These are phyloP conservation scores for Dromococcyx pavoninus DNA, from an alignment of 2,797 vertebrate species.

Conservation along the genomic window DNA sequence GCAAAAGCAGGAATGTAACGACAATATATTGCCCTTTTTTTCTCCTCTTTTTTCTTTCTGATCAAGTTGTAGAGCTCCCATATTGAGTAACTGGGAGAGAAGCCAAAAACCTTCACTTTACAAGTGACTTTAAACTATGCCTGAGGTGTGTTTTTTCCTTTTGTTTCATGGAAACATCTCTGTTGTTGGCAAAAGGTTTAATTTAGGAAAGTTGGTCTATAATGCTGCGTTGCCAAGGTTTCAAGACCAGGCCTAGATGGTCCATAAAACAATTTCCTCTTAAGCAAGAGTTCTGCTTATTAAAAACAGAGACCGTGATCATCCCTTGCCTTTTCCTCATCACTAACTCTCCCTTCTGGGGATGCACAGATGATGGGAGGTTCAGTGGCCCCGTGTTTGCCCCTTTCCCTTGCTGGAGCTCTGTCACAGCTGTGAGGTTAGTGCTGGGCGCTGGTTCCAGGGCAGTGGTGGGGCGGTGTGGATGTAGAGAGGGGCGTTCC, in stretches of 20 bases:
- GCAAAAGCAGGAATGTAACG: slow-evolving; percentile 49
- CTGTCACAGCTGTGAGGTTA: neutral
- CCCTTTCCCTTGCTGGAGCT: neutral
- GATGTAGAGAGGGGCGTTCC: neutral
- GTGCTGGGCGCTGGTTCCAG: neutral
- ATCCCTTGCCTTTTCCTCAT: neutral
- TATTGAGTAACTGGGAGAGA: slow-evolving; percentile 65
- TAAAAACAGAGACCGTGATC: neutral
- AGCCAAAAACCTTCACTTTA: slow-evolving; percentile 59
- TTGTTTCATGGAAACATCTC: slow-evolving; percentile 71
- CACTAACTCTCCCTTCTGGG: neutral
- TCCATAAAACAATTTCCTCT: slow-evolving; percentile 56
- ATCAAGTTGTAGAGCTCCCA: slow-evolving; percentile 54
- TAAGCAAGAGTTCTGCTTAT: slow-evolving; percentile 40
- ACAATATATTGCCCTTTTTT: slow-evolving; percentile 11
- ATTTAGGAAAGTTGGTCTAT: slow-evolving; percentile 62
- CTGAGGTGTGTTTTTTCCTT: slow-evolving; percentile 50
- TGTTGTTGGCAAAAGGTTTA: slow-evolving; percentile 56
- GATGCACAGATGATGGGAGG: neutral
- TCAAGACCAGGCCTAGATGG: slow-evolving; percentile 43
- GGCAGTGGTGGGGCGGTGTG: neutral
- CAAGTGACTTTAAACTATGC: slow-evolving; percentile 61
- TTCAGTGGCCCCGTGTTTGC: neutral
- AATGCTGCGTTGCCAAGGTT: slow-evolving; percentile 41
- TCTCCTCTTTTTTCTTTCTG: slow-evolving; percentile 36